phyloP scores from a whole-genome alignment of 2,113 vertebrate genomes.

The Arizona elegans region DNA sequence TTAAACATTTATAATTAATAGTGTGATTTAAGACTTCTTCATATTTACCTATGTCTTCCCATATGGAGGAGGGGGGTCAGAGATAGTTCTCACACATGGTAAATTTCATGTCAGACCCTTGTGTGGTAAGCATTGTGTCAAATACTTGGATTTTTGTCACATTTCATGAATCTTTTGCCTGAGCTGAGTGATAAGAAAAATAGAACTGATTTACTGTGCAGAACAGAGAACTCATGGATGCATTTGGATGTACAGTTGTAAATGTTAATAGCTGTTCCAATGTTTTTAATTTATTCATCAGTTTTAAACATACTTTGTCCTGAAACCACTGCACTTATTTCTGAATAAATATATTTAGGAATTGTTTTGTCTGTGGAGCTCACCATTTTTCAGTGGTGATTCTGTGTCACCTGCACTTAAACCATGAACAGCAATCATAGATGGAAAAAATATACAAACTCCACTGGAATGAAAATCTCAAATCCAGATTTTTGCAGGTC shows the following conservation, averaged over 20 bases:
- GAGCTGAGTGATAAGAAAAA: not conserved
- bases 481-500: not conserved
- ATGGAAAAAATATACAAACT: not conserved
- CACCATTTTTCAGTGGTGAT: not conserved
- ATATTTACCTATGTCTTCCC: slow-evolving; percentile 1
- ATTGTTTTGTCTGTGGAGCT: not conserved
- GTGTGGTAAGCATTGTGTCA: not conserved
- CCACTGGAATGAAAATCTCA: not conserved
- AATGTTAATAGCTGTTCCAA: not conserved
- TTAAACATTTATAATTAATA: slow-evolving; percentile 7
- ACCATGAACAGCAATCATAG: not conserved
- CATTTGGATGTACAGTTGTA: slow-evolving; percentile 8
- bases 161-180: not conserved
- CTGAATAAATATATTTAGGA: not conserved
- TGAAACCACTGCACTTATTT: not conserved
- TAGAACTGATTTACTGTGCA: not conserved
- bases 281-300: not conserved
- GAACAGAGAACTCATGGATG: not conserved
- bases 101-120: slow-evolving; percentile 13
- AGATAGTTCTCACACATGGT: slow-evolving; percentile 6
- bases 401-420: not conserved
- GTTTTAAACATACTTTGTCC: not conserved
- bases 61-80: not conserved
- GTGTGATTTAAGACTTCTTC: slow-evolving; percentile 12
- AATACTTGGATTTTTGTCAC: slow-evolving; percentile 1